These are phyloP conservation scores for Poecilia picta DNA, from an alignment of 2,797 vertebrate genomes.

Conservation along the genomic window DNA sequence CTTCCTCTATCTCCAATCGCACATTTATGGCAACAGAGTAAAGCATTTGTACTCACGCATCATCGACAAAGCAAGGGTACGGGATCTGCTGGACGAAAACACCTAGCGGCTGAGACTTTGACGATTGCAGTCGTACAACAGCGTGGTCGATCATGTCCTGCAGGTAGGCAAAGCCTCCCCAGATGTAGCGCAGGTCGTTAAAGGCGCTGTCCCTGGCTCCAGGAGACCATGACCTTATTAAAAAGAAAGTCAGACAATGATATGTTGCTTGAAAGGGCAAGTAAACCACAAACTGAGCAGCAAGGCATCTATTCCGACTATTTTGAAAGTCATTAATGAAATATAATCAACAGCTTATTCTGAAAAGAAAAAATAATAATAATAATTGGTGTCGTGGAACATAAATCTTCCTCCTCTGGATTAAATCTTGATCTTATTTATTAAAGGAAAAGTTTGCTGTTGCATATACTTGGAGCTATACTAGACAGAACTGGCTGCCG, in stretches of 20 bases:
- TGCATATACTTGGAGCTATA: neutral
- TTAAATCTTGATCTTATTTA: neutral
- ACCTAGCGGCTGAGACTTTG: slow-evolving; percentile 84
- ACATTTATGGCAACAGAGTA: slow-evolving; percentile 14
- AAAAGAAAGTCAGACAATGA: slow-evolving; percentile 66
- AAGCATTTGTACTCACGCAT: slow-evolving; percentile 84
- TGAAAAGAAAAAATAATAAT: neutral
- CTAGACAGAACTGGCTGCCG: neutral
- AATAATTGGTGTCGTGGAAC: neutral
- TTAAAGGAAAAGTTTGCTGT: neutral
- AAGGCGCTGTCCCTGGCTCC: slow-evolving; percentile 90
- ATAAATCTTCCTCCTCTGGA: neutral
- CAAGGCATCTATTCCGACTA: slow-evolving; percentile 31
- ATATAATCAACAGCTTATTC: neutral
- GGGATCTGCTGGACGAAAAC: slow-evolving; percentile 97
- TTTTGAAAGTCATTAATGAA: slow-evolving; percentile 21
- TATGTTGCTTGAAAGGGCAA: slow-evolving; percentile 51
- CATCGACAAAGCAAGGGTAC: slow-evolving; percentile 94
- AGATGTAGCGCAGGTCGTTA: slow-evolving; percentile 92
- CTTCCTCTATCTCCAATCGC: slow-evolving; percentile 41
- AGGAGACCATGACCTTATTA: slow-evolving; percentile 91
- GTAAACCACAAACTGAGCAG: slow-evolving; percentile 28
- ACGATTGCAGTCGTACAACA: slow-evolving; percentile 85
- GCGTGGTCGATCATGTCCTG: slow-evolving; percentile 94
- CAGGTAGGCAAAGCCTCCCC: slow-evolving; percentile 95